Base-by-base conservation (phyloP, 1,140 invertebrate species). In the Trinorchestia longiramus region DNA sequence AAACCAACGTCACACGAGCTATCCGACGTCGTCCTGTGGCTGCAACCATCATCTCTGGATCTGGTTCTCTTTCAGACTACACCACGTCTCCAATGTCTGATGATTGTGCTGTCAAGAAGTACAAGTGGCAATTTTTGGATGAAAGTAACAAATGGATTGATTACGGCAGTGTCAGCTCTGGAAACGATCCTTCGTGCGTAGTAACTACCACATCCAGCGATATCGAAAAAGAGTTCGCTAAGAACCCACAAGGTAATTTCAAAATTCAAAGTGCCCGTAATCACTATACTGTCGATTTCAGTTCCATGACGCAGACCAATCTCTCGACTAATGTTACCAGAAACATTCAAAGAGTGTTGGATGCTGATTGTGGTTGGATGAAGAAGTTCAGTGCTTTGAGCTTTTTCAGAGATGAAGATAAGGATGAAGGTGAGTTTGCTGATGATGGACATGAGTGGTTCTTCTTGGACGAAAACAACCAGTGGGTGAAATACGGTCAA, bases 401-500 rank as follows among this genome's bases (percentile, higher is more conserved):
- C 40, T 47, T 94, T 8, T n/a, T 45, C 0, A 41, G 28, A 45
- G 44, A 94, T 44, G 43, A 94, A 40, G 92, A 47, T 17, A 42
- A 92, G 43, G 43, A 44, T 11, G 90, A 92, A 40, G 90, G 43
- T 6, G 92, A 94, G 40, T 90, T 90, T 90, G 0, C 23, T 45
- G 44, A 40, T 45, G 44, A 47, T 45, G 92, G 87, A 95, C 87
- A 87, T 42, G 87, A 95, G 57, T 95, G 95, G 95, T 95, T 87
- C 87, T 95, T 95, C 44, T 95, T 42, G 11, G 95, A 95, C 44
- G 87, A 87, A 43, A 57, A 77, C 87, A 87, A 87, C 42, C 62
- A 95, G 36, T 95, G 95, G 95, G 41, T 95, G 11, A 90, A 87
- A 62, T 95, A 95, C 45, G 95, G 95, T 15, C 62, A 95, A 40